Base-by-base conservation (phyloP, 2,888 invertebrate genomes). In the Anagyrus pseudococci region DNA sequence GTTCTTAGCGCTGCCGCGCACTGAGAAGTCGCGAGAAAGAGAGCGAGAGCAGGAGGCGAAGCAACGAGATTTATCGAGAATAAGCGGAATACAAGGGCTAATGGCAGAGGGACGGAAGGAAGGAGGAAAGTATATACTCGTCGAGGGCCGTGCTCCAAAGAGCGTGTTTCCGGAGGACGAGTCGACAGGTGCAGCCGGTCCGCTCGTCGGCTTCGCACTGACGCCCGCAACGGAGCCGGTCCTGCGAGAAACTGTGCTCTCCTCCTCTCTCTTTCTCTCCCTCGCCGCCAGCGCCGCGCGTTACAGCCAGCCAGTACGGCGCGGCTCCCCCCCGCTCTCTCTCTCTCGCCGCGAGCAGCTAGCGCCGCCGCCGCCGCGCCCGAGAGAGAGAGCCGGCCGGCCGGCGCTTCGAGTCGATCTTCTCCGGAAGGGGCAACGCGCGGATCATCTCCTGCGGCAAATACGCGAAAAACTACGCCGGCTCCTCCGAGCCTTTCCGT, bases 201-300 rank as follows among this genome's bases (percentile, higher is more conserved):
- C 77, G 76, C 70, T 73, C 71, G 78, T 77, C 77, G 77, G 78
- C 74, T 75, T 74, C 73, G 74, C 74, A 79, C 79, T 79, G 77
- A 77, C 66, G 71, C n/a, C n/a, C n/a, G 29, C 4, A 10, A 29
- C 13, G 33, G 10, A 70, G 72, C 75, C 72, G 72, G 72, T 70
- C 70, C 71, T 70, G 68, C 72, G 75, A 71, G 74, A 73, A 72
- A 75, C 75, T 69, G 60, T 62, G 66, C 65, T 62, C 70, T 58
- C 68, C 46, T 61, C 57, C 53, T 61, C 62, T 57, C 46, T 60
- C 57, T 29, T 10, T 29, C 6, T 10, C 29, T 29, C 10, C 29
- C 29, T n/a, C n/a, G n/a, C n/a, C n/a, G n/a, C n/a, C n/a, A n/a
- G n/a, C n/a, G n/a, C n/a, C n/a, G n/a, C n/a, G n/a, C n/a, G n/a